Evolutionary conservation across 2,113 vertebrate genomes (phyloP).

Genomic region (Apodemus sylvaticus): DNA sequence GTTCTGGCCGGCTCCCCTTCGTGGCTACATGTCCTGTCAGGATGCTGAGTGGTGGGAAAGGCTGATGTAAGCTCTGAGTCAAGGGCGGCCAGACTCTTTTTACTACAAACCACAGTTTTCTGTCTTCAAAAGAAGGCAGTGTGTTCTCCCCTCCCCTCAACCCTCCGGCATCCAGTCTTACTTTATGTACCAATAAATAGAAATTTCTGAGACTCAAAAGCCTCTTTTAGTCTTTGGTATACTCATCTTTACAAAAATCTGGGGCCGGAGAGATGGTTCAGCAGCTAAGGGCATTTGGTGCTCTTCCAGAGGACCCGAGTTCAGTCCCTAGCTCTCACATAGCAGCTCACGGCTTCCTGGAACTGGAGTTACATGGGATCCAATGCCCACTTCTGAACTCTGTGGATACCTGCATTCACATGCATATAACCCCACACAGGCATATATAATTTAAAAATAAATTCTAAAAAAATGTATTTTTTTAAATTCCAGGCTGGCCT

Average conservation of each 20-base stretch:
- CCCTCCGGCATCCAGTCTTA: neutral
- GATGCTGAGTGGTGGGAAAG: slow-evolving; percentile 53
- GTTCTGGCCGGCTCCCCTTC: slow-evolving; percentile 7
- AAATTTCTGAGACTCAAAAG: neutral
- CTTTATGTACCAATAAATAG: slow-evolving; percentile 2
- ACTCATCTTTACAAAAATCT: neutral
- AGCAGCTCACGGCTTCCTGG: neutral
- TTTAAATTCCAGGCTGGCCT: neutral
- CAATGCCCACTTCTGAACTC: neutral
- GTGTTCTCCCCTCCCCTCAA: neutral
- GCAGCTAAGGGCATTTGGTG: neutral
- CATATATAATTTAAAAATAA: neutral
- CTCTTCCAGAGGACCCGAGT: neutral
- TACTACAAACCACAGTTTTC: slow-evolving; percentile 53
- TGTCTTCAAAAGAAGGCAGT: slow-evolving; percentile 62
- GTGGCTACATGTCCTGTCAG: slow-evolving; percentile 51
- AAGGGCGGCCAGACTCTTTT: neutral
- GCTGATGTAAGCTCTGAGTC: slow-evolving; percentile 56
- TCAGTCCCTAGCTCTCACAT: neutral
- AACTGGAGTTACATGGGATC: neutral
- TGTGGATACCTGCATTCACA: neutral
- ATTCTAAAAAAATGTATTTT: neutral
- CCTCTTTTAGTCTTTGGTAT: neutral
- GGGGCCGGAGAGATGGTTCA: neutral
- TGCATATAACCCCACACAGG: neutral